Evolutionary conservation across 64 coral and sea anemone genomes (phyloP).

Genomic region (Actinia equina): DNA sequence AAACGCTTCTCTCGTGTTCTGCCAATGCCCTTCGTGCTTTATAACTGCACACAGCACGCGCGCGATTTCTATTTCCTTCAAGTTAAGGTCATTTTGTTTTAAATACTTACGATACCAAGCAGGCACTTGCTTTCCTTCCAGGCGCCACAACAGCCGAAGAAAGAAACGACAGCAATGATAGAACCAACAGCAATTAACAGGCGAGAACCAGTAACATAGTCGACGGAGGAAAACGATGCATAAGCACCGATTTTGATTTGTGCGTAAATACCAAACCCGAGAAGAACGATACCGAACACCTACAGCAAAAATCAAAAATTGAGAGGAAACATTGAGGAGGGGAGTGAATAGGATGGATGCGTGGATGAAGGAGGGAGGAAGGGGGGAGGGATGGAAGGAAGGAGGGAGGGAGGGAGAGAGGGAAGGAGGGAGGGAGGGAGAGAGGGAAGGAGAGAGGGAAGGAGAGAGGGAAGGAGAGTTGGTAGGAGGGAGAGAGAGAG

Average conservation of each 20-base stretch:
- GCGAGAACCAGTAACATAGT: background rate
- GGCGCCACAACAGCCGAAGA: conserved; percentile 82
- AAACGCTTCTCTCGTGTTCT: too few relatives aligned
- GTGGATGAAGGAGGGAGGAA: too few relatives aligned
- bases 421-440: too few relatives aligned
- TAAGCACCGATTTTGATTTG: conserved; percentile 21
- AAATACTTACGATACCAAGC: conserved; percentile 47
- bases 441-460: too few relatives aligned
- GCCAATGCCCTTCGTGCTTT: too few relatives aligned
- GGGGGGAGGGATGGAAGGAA: too few relatives aligned
- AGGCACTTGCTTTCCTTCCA: conserved; percentile 81
- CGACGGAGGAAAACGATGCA: background rate
- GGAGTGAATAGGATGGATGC: too few relatives aligned
- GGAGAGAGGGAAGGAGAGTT: background rate
- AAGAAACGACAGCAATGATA: conserved; percentile 47
- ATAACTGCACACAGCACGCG: too few relatives aligned
- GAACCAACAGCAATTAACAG: conserved; percentile 55
- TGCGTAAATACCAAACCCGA: conserved; percentile 38
- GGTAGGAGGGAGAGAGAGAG: background rate
- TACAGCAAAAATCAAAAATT: background rate
- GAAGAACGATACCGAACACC: conserved; percentile 34
- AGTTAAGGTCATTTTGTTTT: too few relatives aligned
- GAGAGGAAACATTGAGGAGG: too few relatives aligned
- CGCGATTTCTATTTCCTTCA: too few relatives aligned
- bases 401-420: too few relatives aligned